Conservation (phyloP, 53 echinoderm and acorn worm genomes). For the Arbacia lixula region DNA sequence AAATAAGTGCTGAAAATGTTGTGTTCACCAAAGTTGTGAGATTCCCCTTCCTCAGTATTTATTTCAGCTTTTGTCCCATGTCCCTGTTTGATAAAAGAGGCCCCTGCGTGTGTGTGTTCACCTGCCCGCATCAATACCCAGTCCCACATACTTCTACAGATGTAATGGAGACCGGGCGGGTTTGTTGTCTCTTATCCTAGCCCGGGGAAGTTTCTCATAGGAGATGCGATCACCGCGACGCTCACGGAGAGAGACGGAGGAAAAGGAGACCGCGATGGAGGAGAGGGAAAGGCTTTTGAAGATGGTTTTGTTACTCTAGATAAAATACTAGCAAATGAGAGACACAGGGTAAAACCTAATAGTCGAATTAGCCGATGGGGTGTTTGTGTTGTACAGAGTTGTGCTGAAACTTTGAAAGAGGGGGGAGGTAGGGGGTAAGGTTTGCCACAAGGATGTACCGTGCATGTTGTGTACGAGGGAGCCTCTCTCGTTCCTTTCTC, state of each 20-base stretch:
- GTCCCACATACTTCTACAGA: conserved; percentile 3
- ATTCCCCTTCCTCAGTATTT: too few species aligned
- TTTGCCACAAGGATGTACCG: too few species aligned
- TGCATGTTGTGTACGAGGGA: too few species aligned
- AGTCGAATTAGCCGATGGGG: conserved; percentile 28
- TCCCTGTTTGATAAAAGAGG: conserved; percentile 33
- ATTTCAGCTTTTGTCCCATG: too few species aligned
- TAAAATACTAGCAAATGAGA: conserved; percentile 14
- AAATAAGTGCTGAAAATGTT: too few species aligned
- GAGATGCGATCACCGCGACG: background rate
- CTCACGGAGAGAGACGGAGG: background rate
- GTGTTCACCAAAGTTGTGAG: too few species aligned
- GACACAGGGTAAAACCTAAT: background rate
- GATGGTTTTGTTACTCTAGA: conserved; percentile 16
- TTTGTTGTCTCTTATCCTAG: conserved; percentile 14
- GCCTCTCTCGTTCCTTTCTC: too few species aligned
- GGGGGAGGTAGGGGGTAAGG: too few species aligned
- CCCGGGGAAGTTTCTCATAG: conserved; percentile 33
- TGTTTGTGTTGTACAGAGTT: conserved; percentile 26
- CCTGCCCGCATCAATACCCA: conserved; percentile 30
- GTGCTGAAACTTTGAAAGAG: background rate
- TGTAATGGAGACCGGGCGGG: conserved; percentile 20
- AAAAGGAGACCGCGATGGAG: background rate
- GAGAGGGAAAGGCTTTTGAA: background rate
- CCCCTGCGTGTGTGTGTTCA: conserved; percentile 26